Percentiles rank a stretch among this genome's conserved stretches.
These are phyloP conservation scores for Plagodis dolabraria DNA, from an alignment of 2,888 invertebrate species.

Conservation along the genomic window DNA sequence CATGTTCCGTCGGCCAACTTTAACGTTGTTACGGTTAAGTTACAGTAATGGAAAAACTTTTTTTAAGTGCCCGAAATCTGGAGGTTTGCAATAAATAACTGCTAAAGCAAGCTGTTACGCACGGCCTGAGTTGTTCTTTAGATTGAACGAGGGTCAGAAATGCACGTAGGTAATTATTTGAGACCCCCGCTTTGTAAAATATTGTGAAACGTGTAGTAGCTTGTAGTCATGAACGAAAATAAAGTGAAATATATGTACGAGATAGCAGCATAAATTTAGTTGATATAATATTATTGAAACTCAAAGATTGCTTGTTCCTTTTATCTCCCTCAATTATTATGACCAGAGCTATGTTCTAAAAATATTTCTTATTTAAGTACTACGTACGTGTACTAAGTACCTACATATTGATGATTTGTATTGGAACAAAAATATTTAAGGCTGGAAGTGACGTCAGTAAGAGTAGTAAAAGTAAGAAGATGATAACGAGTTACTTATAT, in stretches of 20 bases:
- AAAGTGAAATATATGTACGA: slow-evolving; percentile 22
- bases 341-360: too few relatives aligned
- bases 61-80: slow-evolving; percentile 74
- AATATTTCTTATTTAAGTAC: too few relatives aligned
- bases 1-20: slow-evolving; percentile 62
- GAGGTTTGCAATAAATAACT: slow-evolving; percentile 78
- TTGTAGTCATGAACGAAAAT: slow-evolving; percentile 47
- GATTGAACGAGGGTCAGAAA: slow-evolving; percentile 67
- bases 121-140: slow-evolving; percentile 64
- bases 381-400: too few relatives aligned
- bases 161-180: slow-evolving; percentile 80
- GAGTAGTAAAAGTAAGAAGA: too few relatives aligned
- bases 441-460: too few relatives aligned
- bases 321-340: too few relatives aligned
- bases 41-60: slow-evolving; percentile 80
- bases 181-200: slow-evolving; percentile 53
- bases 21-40: slow-evolving; percentile 64
- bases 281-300: too few relatives aligned
- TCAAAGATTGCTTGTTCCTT: too few relatives aligned
- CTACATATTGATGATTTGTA: too few relatives aligned
- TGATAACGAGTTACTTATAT: too few relatives aligned
- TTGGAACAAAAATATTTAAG: too few relatives aligned
- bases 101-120: slow-evolving; percentile 81
- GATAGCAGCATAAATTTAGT: too few relatives aligned
- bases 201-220: slow-evolving; percentile 49